Conservation (phyloP, 2,888 invertebrate genomes). For the Latheticus oryzae region DNA sequence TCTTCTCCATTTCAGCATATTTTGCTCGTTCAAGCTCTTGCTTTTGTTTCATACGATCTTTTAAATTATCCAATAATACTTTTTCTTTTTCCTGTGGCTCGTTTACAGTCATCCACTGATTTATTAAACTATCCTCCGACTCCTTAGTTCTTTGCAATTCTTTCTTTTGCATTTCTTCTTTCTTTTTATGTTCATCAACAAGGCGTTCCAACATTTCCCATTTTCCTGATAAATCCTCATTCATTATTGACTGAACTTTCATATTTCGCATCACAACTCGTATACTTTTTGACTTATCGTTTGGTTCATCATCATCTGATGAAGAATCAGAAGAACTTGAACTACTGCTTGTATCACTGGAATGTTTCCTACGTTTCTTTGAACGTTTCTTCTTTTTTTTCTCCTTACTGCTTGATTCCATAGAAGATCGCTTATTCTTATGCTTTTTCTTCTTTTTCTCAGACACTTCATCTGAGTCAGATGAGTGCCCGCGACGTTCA, state of each 20-base stretch:
- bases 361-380: constrained; percentile 45
- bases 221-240: constrained; percentile 64
- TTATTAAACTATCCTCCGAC: constrained; percentile 62
- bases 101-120: constrained; percentile 68
- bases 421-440: constrained; percentile 51
- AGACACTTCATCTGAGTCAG: constrained; percentile 47
- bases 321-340: constrained; percentile 65
- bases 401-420: constrained; percentile 56
- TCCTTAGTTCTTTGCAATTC: constrained; percentile 23
- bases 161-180: constrained; percentile 55
- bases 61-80: constrained; percentile 66
- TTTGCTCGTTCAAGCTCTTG: constrained; percentile 66
- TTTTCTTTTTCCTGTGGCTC: constrained; percentile 65
- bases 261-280: constrained; percentile 75
- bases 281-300: constrained; percentile 71
- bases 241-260: constrained; percentile 66
- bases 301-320: constrained; percentile 60
- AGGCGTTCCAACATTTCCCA: constrained; percentile 64
- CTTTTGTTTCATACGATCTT: constrained; percentile 68
- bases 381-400: constrained; percentile 62
- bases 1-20: constrained; percentile 59
- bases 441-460: constrained; percentile 52
- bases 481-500: constrained; percentile 46
- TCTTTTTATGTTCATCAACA: constrained; percentile 67
- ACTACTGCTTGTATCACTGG: constrained; percentile 65